Conservation (phyloP, 2,113 vertebrate genomes). For the Dipodomys stephensi region DNA sequence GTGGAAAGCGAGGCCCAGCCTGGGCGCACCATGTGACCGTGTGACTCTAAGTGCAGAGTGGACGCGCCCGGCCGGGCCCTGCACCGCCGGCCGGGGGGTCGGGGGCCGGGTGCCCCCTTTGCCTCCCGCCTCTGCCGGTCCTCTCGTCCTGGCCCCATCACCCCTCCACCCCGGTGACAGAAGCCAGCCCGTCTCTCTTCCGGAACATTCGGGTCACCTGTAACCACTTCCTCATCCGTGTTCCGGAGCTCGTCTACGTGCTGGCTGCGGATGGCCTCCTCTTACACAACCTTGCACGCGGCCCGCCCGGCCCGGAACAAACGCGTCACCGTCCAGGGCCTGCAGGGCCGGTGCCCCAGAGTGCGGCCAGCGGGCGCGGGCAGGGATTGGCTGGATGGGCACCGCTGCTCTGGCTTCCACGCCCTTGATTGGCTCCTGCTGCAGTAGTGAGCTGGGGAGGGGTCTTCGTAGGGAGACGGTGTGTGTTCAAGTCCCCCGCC, state of each 20-base stretch:
- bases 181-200: not conserved
- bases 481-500: too few species aligned
- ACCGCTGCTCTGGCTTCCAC: too few species aligned
- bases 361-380: too few species aligned
- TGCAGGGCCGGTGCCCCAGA: not conserved
- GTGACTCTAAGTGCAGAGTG: not conserved
- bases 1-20: not conserved
- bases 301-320: not conserved
- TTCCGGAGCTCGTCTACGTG: not conserved
- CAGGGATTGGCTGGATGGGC: too few species aligned
- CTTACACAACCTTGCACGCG: not conserved
- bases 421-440: not conserved
- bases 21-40: not conserved
- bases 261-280: not conserved
- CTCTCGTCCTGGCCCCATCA: not conserved
- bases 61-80: not conserved
- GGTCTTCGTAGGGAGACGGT: not conserved
- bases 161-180: not conserved
- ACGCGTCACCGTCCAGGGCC: not conserved
- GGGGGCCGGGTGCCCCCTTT: rapidly evolving
- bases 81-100: too few species aligned
- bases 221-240: constrained; percentile 5
- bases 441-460: not conserved
- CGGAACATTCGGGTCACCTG: not conserved
- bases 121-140: not conserved